Conservation (phyloP, 2,888 invertebrate species). For the Cheilosia vernalis region DNA sequence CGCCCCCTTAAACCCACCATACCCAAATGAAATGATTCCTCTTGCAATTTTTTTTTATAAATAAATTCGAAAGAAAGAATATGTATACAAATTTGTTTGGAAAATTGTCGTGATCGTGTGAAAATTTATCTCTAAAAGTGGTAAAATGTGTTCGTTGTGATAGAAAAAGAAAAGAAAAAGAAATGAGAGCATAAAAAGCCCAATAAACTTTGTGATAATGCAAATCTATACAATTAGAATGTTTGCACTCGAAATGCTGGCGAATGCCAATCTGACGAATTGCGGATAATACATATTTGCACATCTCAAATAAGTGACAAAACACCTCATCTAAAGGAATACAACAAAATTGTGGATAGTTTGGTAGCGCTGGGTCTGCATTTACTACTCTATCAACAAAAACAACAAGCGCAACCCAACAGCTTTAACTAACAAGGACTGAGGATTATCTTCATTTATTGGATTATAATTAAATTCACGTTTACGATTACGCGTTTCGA, state of each 20-base stretch:
- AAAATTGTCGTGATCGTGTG: neutral
- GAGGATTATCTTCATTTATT: slow-evolving; percentile 65
- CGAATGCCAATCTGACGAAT: slow-evolving; percentile 41
- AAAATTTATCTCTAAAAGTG: neutral
- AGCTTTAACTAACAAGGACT: slow-evolving; percentile 37
- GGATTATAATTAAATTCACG: slow-evolving; percentile 68
- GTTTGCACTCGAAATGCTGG: slow-evolving; percentile 52
- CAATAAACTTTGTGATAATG: slow-evolving; percentile 57
- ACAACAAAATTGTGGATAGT: slow-evolving; percentile 27
- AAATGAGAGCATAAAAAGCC: neutral
- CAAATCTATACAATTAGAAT: slow-evolving; percentile 20
- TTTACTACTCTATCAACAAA: slow-evolving; percentile 10
- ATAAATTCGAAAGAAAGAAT: neutral
- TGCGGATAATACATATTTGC: slow-evolving; percentile 50
- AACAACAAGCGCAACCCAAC: slow-evolving; percentile 25
- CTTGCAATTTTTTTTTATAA: neutral
- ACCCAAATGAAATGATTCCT: neutral
- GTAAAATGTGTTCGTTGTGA: neutral
- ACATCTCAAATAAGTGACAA: neutral
- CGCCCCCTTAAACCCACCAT: neutral
- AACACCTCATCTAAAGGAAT: slow-evolving; percentile 10
- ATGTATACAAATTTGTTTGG: too few relatives aligned
- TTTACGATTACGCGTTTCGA: slow-evolving; percentile 28
- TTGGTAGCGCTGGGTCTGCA: slow-evolving; percentile 39
- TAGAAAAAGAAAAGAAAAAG: slow-evolving; percentile 3